These are phyloP conservation scores for Lepus townsendii DNA, from an alignment of 2,797 vertebrate genomes.

Conservation along the genomic window DNA sequence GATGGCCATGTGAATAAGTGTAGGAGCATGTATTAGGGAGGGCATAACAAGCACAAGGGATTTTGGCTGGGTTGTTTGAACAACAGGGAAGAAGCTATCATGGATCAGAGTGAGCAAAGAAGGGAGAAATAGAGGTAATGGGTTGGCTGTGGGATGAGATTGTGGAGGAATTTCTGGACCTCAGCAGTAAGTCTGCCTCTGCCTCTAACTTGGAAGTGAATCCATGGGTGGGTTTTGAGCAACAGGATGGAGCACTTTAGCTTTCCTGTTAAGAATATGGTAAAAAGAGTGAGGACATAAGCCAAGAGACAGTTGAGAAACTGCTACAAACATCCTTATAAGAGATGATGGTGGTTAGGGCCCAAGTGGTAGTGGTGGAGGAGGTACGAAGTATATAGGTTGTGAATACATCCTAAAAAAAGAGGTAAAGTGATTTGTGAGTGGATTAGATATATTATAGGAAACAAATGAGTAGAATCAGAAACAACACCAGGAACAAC, in stretches of 20 bases:
- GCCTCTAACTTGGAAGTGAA: not conserved
- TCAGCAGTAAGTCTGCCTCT: not conserved
- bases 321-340: not conserved
- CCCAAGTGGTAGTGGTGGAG: too few species aligned
- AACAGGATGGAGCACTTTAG: not conserved
- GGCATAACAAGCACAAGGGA: not conserved
- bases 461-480: not conserved
- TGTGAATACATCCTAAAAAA: not conserved
- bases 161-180: not conserved
- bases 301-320: not conserved
- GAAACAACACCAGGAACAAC: not conserved
- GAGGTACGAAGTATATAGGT: not conserved
- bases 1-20: accelerated
- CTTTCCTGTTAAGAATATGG: not conserved
- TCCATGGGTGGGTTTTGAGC: not conserved
- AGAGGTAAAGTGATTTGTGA: not conserved
- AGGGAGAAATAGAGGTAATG: accelerated
- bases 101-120: too few species aligned
- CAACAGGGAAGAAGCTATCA: not conserved
- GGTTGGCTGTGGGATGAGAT: accelerated
- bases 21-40: not conserved
- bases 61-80: not conserved
- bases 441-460: not conserved
- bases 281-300: not conserved
- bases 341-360: not conserved